These are phyloP conservation scores for Pollenia angustigena DNA, from an alignment of 2,888 invertebrate genomes.

Conservation along the genomic window DNA sequence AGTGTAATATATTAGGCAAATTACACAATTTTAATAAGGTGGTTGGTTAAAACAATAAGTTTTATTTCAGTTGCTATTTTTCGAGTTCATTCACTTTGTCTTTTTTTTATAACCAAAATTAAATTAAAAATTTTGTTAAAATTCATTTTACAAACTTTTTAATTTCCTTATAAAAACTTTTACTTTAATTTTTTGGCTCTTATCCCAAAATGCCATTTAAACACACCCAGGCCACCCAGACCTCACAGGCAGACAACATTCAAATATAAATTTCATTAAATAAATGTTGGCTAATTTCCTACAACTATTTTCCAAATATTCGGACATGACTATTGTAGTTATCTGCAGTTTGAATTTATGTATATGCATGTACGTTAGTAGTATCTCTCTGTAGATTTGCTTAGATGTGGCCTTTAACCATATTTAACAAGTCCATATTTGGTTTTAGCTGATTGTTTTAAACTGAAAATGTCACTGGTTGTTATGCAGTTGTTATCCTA, in stretches of 20 bases:
- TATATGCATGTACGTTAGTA: background rate
- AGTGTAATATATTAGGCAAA: conserved; percentile 25
- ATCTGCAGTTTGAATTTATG: conserved; percentile 23
- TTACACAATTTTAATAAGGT: conserved; percentile 16
- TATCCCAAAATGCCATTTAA: conserved; percentile 33
- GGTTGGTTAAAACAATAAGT: background rate
- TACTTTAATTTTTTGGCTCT: conserved; percentile 40
- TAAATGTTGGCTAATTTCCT: conserved; percentile 62
- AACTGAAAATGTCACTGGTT: conserved; percentile 61
- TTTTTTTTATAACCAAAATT: conserved; percentile 17
- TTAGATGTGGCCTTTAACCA: conserved; percentile 58
- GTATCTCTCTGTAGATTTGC: conserved; percentile 45
- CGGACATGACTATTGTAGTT: conserved; percentile 18
- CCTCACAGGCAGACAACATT: background rate
- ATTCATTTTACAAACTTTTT: conserved; percentile 1
- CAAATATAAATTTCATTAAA: conserved; percentile 48
- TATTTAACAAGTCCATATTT: conserved; percentile 62
- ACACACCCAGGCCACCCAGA: conserved; percentile 14
- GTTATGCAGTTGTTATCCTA: conserved; percentile 37
- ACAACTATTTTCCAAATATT: conserved; percentile 24
- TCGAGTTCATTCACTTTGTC: background rate
- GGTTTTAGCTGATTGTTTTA: conserved; percentile 59
- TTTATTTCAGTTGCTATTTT: background rate
- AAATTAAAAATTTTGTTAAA: background rate
- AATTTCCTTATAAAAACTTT: background rate